Evolutionary conservation across 2,113 vertebrate genomes (phyloP).

Genomic region (Nycticryphes semicollaris): DNA sequence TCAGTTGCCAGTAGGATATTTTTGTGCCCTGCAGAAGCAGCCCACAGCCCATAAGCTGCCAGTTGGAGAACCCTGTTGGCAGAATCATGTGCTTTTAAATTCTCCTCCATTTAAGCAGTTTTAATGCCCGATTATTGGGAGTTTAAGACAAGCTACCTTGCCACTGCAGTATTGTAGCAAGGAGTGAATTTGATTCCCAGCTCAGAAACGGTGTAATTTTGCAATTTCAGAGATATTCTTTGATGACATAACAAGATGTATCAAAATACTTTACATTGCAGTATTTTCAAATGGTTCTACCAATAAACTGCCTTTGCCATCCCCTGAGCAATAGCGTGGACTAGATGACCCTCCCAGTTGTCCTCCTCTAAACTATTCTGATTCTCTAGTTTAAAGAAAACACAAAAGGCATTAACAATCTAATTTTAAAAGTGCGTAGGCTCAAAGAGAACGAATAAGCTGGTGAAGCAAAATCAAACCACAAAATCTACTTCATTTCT

Average conservation of each 20-base stretch:
- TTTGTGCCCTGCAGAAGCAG: not conserved
- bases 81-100: not conserved
- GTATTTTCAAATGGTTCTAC: not conserved
- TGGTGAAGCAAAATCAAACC: not conserved
- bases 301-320: not conserved
- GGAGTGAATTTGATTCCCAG: not conserved
- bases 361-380: not conserved
- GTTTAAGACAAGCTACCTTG: not conserved
- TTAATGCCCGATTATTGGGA: not conserved
- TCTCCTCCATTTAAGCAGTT: not conserved
- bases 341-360: not conserved
- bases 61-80: not conserved
- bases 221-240: not conserved
- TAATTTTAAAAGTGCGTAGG: not conserved
- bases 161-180: not conserved
- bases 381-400: not conserved
- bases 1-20: not conserved
- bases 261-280: not conserved
- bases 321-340: not conserved
- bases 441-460: not conserved
- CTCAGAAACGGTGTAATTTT: not conserved
- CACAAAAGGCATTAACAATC: not conserved
- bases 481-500: not conserved
- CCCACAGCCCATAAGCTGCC: not conserved
- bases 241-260: not conserved